Evolutionary conservation across 2,888 invertebrate species (phyloP), one percentile per base, ranked within the genome.

Genomic region (Gymnocheta viridis): DNA sequence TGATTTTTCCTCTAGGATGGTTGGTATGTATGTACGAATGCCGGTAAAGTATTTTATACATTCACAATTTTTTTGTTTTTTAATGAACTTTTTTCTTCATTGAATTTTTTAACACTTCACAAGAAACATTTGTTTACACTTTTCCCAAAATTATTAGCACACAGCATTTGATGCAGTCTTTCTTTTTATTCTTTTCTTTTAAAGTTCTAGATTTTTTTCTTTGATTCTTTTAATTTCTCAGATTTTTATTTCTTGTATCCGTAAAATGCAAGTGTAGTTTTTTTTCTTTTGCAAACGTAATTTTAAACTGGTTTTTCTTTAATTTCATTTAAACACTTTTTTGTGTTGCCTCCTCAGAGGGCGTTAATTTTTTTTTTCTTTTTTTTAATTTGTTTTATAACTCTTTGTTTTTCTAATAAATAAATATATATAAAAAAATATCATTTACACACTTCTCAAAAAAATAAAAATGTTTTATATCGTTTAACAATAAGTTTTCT

Each of bases 1-100:
- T 89, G 89, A 90, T 90, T 90, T 90, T 90, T 90, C 89, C 51
- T 76, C 51, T 60, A 70, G 58, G 58, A 74, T 62, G 49, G 32
- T 47, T n/a, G 29, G 19, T 41, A 22, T 12, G 44, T 47, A 29
- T 14, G 35, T 70, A 54, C 58, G 51, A 73, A 58, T 64, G 72
- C 81, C 77, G 67, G 84, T 41, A 77, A 73, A 77, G 69, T 72
- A 47, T 32, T 27, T 49, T 41, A 29, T 17, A 58, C 19, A 62
- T 22, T 32, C 41, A 60, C 60, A 2, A 17, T 35, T 24, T 27
- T 22, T 72, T 32, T 58, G 49, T 67, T 24, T 1, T 9, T 35
- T 24, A 51, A 27, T 27, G 41, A 4, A 38, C n/a, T 69, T 60
- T 72, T 35, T 49, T 66, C 60, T 54, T 49, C 41, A 51, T 72